A percentile compares a stretch with the other conserved stretches of the same genome.
Evolutionary conservation across 2,888 invertebrate species (phyloP).

Genomic region (Microchrysa polita): DNA sequence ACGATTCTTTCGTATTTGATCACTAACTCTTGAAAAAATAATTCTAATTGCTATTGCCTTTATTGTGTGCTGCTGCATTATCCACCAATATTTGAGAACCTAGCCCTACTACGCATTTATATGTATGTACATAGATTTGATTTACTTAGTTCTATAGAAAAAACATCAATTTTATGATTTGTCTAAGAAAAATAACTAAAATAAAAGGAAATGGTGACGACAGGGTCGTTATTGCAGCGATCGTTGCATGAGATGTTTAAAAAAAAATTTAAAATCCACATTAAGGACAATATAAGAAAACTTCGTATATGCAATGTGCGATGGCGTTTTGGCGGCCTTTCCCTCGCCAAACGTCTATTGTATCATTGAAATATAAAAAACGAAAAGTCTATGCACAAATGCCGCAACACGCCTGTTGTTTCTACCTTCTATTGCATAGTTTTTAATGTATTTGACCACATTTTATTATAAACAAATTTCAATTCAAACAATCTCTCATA

Average conservation of each 20-base stretch:
- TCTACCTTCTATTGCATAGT: slow-evolving; percentile 2
- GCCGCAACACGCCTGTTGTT: slow-evolving; percentile 43
- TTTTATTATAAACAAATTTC: slow-evolving; percentile 26
- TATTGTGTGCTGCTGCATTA: slow-evolving; percentile 37
- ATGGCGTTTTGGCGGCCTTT: too few relatives aligned
- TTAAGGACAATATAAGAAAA: too few relatives aligned
- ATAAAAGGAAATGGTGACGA: slow-evolving; percentile 29
- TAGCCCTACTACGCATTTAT: slow-evolving; percentile 21
- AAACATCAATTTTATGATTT: slow-evolving; percentile 28
- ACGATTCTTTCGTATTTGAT: neutral
- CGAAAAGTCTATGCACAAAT: slow-evolving; percentile 14
- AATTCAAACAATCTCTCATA: slow-evolving; percentile 20
- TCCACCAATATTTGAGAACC: slow-evolving; percentile 2
- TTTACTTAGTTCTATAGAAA: slow-evolving; percentile 26
- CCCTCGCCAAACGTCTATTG: too few relatives aligned
- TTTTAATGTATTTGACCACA: slow-evolving; percentile 7
- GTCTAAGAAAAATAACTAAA: neutral
- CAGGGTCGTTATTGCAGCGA: slow-evolving; percentile 42
- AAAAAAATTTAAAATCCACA: neutral
- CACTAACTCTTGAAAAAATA: neutral
- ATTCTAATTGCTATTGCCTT: slow-evolving; percentile 5
- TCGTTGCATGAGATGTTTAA: slow-evolving; percentile 36
- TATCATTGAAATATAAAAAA: neutral
- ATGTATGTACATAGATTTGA: slow-evolving; percentile 41
- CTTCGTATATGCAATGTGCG: too few relatives aligned